Percentiles rank a stretch among this genome's conserved stretches.
These are phyloP conservation scores for Hirtodrosophila trivittata DNA, from an alignment of 2,888 invertebrate genomes.

Conservation along the genomic window DNA sequence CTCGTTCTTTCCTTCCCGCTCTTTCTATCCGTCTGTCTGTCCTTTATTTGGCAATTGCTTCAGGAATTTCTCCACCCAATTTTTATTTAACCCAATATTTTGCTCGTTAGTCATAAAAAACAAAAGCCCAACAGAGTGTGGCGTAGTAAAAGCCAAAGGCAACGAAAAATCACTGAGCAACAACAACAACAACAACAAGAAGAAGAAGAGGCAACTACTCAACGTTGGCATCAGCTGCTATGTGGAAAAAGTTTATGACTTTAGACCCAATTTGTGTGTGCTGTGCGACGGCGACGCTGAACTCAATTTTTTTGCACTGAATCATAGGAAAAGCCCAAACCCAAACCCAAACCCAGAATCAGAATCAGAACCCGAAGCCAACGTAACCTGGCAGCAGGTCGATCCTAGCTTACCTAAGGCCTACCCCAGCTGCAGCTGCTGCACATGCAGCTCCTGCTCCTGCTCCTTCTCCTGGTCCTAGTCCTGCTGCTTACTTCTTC, in stretches of 20 bases:
- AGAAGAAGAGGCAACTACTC: conserved; percentile 42
- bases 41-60: conserved; percentile 52
- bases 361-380: background rate
- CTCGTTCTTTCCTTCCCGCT: too few species aligned
- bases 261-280: conserved; percentile 77
- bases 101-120: conserved; percentile 76
- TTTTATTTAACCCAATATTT: conserved; percentile 77
- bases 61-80: background rate
- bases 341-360: conserved; percentile 1
- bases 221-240: conserved; percentile 71
- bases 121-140: conserved; percentile 71
- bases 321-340: conserved; percentile 44
- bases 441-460: conserved; percentile 14
- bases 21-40: too few species aligned
- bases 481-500: conserved; percentile 12
- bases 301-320: conserved; percentile 64
- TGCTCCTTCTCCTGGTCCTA: too few species aligned
- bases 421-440: conserved; percentile 15
- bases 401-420: conserved; percentile 56
- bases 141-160: conserved; percentile 76
- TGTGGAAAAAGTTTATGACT: conserved; percentile 78
- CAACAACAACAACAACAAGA: conserved; percentile 40
- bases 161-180: conserved; percentile 74
- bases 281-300: conserved; percentile 50
- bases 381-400: conserved; percentile 20